These are phyloP conservation scores for Sphyrna mokarran DNA, from an alignment of 2,113 vertebrate species.

Conservation along the genomic window DNA sequence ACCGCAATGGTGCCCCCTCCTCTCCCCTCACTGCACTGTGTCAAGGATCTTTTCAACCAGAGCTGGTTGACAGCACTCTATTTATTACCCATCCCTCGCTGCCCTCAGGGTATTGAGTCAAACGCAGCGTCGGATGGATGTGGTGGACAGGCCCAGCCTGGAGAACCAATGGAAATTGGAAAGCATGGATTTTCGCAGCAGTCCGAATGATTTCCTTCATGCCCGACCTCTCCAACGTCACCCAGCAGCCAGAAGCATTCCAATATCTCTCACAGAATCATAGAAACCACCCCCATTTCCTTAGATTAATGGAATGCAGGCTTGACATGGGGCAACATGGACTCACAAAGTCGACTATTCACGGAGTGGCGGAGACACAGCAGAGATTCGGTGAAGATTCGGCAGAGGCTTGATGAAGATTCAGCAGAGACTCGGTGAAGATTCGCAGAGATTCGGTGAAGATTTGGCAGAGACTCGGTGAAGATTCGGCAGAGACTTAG, in stretches of 20 bases:
- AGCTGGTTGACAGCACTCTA: not conserved
- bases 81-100: not conserved
- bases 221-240: not conserved
- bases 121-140: not conserved
- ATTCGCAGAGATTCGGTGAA: too few relatives aligned
- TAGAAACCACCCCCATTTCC: not conserved
- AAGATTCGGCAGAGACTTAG: too few relatives aligned
- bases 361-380: too few relatives aligned
- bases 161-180: accelerated
- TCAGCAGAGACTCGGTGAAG: too few relatives aligned
- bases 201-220: not conserved
- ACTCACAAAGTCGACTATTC: too few relatives aligned
- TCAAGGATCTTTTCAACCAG: not conserved
- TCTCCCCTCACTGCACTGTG: not conserved
- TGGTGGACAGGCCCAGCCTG: not conserved
- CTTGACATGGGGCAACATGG: not conserved
- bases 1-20: not conserved
- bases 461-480: too few relatives aligned
- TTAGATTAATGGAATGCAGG: not conserved
- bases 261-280: not conserved
- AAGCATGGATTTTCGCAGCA: not conserved
- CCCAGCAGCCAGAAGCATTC: not conserved
- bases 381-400: too few relatives aligned
- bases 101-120: not conserved
- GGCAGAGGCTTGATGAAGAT: too few relatives aligned